These are phyloP conservation scores for Hemibagrus guttatus DNA, from an alignment of 2,797 vertebrate species.

Conservation along the genomic window DNA sequence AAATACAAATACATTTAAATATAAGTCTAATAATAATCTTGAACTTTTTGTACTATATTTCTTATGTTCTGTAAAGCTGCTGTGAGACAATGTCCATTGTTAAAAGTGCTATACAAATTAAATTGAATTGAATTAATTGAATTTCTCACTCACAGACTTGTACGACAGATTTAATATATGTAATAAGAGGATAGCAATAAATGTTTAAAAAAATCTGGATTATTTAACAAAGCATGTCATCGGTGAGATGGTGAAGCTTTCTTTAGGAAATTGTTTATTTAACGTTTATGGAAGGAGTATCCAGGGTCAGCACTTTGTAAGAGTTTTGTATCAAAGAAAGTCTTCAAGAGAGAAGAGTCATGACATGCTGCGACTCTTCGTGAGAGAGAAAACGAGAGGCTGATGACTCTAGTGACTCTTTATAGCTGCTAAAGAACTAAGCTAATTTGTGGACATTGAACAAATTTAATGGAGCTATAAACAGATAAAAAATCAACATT, in stretches of 20 bases:
- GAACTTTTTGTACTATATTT: no score
- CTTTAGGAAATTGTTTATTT: background rate
- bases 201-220: no score
- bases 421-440: background rate
- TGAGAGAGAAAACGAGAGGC: background rate
- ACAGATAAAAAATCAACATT: background rate
- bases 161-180: background rate
- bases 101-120: no score
- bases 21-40: no score
- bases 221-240: background rate
- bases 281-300: no score
- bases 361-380: background rate
- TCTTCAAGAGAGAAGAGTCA: background rate
- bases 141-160: background rate
- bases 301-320: background rate
- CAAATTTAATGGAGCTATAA: background rate
- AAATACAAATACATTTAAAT: no score
- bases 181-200: background rate
- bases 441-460: background rate
- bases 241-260: background rate
- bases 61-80: no score
- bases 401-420: background rate
- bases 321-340: background rate
- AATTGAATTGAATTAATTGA: no score
- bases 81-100: no score